Evolutionary conservation across 2,113 vertebrate species (phyloP).

Genomic region (Gymnobelideus leadbeateri): DNA sequence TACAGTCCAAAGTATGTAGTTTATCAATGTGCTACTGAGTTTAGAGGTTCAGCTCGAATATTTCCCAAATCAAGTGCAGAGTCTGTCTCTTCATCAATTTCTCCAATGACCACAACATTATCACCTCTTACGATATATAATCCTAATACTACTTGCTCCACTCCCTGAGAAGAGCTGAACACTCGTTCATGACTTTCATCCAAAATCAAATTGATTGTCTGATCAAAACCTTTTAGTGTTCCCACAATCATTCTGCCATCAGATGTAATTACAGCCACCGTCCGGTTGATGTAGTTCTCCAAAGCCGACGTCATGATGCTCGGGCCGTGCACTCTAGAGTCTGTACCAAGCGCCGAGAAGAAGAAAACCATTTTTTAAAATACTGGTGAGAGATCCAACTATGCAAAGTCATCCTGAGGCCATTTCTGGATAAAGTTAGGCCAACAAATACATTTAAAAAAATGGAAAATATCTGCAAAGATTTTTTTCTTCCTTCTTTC

Average conservation of each 20-base stretch:
- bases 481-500: background rate
- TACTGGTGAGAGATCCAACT: background rate
- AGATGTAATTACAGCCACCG: too few species aligned
- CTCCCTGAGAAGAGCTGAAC: conserved; percentile 98
- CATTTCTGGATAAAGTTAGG: background rate
- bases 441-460: background rate
- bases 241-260: too few species aligned
- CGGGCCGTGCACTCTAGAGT: too few species aligned
- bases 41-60: conserved; percentile 97
- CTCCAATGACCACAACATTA: conserved; percentile 98
- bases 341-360: too few species aligned
- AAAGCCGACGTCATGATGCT: too few species aligned
- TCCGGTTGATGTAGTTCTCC: too few species aligned
- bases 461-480: background rate
- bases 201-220: conserved; percentile 99
- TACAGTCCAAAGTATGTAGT: conserved; percentile 77
- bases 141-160: conserved; percentile 98
- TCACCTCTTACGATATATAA: conserved; percentile 98
- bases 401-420: background rate
- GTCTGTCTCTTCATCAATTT: conserved; percentile 99
- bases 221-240: conserved; percentile 98
- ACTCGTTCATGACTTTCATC: conserved; percentile 99
- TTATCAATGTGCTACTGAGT: conserved; percentile 95
- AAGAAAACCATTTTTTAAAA: too few species aligned
- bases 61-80: conserved; percentile 97